Conservation (phyloP, 2,888 invertebrate genomes). For the Anthrax anthrax region DNA sequence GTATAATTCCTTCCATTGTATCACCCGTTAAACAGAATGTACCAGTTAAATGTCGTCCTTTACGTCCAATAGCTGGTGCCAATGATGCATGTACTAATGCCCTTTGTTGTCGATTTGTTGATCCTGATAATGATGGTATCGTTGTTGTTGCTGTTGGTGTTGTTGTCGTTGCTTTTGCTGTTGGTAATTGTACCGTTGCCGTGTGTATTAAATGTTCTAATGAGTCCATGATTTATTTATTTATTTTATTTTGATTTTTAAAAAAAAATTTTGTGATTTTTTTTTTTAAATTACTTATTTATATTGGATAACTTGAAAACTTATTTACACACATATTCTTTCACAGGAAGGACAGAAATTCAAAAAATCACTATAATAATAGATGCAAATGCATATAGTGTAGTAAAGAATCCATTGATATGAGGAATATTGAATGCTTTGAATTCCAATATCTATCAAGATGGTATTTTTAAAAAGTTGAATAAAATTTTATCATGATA, state of each 20-base stretch:
- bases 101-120: slow-evolving; percentile 39
- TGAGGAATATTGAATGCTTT: too few relatives aligned
- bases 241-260: slow-evolving; percentile 6
- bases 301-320: too few relatives aligned
- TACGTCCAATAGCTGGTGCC: slow-evolving; percentile 57
- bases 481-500: too few relatives aligned
- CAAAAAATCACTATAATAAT: too few relatives aligned
- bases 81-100: slow-evolving; percentile 66
- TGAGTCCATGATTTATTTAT: slow-evolving; percentile 51
- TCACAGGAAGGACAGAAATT: too few relatives aligned
- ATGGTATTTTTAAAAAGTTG: too few relatives aligned
- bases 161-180: slow-evolving; percentile 41
- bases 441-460: too few relatives aligned
- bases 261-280: too few relatives aligned
- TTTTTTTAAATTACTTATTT: slow-evolving; percentile 5
- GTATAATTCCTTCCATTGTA: slow-evolving; percentile 87
- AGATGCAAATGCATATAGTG: too few relatives aligned
- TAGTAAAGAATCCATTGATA: too few relatives aligned
- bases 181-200: slow-evolving; percentile 49
- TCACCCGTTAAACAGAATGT: slow-evolving; percentile 82
- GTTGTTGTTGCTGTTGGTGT: too few relatives aligned
- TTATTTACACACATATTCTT: too few relatives aligned
- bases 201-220: slow-evolving; percentile 66
- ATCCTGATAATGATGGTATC: slow-evolving; percentile 48
- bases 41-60: slow-evolving; percentile 70